Evolutionary conservation across 1,140 invertebrate genomes (phyloP).

Genomic region (Mycetomoellerius zeteki): DNA sequence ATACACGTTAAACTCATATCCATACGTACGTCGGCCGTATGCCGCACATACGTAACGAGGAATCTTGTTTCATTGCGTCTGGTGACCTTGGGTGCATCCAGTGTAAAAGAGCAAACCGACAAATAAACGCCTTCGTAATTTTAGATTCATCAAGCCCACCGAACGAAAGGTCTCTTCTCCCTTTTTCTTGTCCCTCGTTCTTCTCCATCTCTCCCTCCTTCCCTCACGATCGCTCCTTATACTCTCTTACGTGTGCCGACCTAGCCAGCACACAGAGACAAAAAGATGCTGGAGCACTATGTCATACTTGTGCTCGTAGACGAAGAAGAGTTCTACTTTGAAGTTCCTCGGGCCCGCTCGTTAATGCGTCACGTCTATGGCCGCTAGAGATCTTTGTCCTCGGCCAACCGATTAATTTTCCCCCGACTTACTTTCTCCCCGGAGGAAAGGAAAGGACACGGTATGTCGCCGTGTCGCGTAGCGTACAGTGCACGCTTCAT

Average conservation of each 20-base stretch:
- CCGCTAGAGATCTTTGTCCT: conserved; percentile 37
- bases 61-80: conserved; percentile 67
- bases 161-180: neutral
- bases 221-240: neutral
- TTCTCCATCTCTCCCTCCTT: neutral
- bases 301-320: conserved; percentile 29
- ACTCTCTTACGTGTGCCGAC: neutral
- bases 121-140: conserved; percentile 66
- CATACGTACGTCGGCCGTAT: conserved; percentile 26
- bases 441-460: neutral
- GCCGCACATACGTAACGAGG: conserved; percentile 66
- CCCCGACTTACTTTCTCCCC: neutral
- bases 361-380: conserved; percentile 26
- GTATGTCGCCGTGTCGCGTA: neutral
- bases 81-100: conserved; percentile 47
- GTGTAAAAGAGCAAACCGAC: conserved; percentile 52
- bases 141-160: conserved; percentile 55
- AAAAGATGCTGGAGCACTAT: conserved; percentile 44
- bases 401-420: conserved; percentile 35
- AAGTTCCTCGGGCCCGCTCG: conserved; percentile 7
- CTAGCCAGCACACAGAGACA: neutral
- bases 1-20: conserved; percentile 32
- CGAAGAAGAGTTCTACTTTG: conserved; percentile 37
- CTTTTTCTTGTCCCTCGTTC: neutral
- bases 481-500: neutral